Evolutionary conservation across 2,797 vertebrate species (phyloP).

Genomic region (Huso huso): DNA sequence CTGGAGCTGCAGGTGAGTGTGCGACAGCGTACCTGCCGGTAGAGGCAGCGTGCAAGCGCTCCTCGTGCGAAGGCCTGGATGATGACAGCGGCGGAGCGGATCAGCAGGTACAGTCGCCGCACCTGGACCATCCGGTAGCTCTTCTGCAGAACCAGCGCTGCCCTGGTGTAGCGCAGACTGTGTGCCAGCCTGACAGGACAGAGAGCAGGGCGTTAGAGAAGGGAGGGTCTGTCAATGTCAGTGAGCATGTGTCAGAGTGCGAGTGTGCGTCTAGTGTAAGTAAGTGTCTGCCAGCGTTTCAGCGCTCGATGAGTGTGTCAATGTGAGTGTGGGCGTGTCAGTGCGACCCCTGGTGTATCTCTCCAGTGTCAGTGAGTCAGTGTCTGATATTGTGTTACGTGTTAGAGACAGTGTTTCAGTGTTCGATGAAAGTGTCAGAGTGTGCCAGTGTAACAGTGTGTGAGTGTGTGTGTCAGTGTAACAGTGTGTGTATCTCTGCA

Average conservation of each 20-base stretch:
- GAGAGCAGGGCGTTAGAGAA: background rate
- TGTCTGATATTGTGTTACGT: no score
- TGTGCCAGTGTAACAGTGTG: no score
- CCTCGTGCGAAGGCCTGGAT: slow-evolving; percentile 63
- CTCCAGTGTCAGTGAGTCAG: no score
- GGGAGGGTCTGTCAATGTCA: background rate
- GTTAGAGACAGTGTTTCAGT: no score
- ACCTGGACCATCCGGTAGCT: slow-evolving; percentile 51
- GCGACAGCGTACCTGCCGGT: slow-evolving; percentile 40
- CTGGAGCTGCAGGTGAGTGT: background rate
- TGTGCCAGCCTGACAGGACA: slow-evolving; percentile 35
- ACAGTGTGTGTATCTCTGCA: background rate
- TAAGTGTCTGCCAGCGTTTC: background rate
- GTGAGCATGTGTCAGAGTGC: accelerated
- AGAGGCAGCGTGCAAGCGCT: slow-evolving; percentile 34
- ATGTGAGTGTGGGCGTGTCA: background rate
- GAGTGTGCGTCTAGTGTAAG: no score
- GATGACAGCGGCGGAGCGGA: slow-evolving; percentile 45
- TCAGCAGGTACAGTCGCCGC: slow-evolving; percentile 38
- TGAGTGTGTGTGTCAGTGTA: background rate
- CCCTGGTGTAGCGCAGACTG: slow-evolving; percentile 47
- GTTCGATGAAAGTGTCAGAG: no score
- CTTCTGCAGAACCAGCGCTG: slow-evolving; percentile 62
- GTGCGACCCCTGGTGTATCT: no score
- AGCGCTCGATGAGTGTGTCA: no score